Evolutionary conservation across 37 sponge, comb jelly and placozoan species (phyloP), one percentile per base, ranked within the genome.

Genomic region (Dysidea cf. avara): DNA sequence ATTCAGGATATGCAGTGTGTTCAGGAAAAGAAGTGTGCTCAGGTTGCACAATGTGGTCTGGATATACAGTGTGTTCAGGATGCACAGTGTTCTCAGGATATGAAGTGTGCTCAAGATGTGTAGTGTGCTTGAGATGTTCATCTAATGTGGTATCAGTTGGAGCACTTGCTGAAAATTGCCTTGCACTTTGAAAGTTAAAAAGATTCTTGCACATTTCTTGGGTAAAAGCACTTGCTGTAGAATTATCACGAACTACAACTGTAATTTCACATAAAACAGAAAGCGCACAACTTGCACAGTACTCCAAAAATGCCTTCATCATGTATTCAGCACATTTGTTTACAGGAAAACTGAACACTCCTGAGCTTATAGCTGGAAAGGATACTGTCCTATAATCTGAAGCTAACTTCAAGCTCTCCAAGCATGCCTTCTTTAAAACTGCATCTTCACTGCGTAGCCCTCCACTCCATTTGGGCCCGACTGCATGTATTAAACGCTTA

Each of bases 321-420:
- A 81, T 56, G 17, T 53, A 54, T 6, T 57, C 0, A 38, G 79
- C 88, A 72, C 78, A 82, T 16, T 56, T 38, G 38, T 81, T 73
- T 11, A 78, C 18, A 20, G 88, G 88, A 26, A 76, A 82, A 25
- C 83, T 78, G 77, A 46, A 87, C 3, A 87, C 37, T 39, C 88
- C 88, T 49, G 82, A 32, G 37, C 88, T 87, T 64, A 87, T 77
- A 16, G 83, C 82, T 37, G 88, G 88, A 50, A 87, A 62, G 24
- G 69, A 77, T 66, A 87, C 81, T 0, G 83, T 72, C 0, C 33
- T 50, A 49, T 67, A 87, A 0, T 35, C 32, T 34, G 50, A 16
- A 32, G 74, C 63, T 50, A 36, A 22, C 54, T 54, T 25, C n/a
- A 87, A 40, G 47, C 61, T 34, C 12, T 33, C 25, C 1, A 16